Percentiles rank a stretch among this genome's conserved stretches.
phyloP scores from a whole-genome alignment of 2,888 invertebrate genomes.

The Melieria crassipennis region DNA sequence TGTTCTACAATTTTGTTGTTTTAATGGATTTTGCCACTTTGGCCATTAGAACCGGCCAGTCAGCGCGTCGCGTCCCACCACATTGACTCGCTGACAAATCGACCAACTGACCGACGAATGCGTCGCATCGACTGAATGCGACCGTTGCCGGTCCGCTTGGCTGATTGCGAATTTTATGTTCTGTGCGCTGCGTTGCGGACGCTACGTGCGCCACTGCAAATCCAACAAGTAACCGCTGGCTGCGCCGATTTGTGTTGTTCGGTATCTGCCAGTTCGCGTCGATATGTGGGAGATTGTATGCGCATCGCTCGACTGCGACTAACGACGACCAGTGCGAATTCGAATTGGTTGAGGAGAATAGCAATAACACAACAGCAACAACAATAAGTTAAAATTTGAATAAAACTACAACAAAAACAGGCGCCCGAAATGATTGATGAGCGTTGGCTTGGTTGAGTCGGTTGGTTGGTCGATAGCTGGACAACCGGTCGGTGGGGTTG shows the following conservation, averaged over 20 bases:
- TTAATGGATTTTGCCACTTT: not conserved
- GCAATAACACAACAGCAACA: too few species aligned
- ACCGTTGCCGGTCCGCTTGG: not conserved
- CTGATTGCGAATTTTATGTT: conserved; percentile 8
- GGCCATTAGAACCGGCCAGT: conserved; percentile 13
- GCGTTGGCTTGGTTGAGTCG: too few species aligned
- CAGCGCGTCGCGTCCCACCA: not conserved
- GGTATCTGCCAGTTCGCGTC: not conserved
- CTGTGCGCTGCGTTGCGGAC: not conserved
- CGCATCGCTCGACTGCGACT: too few species aligned
- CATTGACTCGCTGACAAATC: not conserved
- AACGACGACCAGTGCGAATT: too few species aligned
- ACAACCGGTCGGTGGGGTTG: too few species aligned
- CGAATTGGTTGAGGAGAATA: too few species aligned
- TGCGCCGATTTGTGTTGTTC: conserved; percentile 1
- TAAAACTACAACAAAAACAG: too few species aligned
- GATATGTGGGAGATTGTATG: too few species aligned
- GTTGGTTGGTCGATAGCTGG: too few species aligned
- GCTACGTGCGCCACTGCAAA: not conserved
- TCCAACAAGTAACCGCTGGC: not conserved
- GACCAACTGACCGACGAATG: conserved; percentile 13
- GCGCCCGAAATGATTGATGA: too few species aligned
- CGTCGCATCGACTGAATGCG: not conserved
- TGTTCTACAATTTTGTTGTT: not conserved
- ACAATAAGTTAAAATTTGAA: too few species aligned